Base-by-base conservation (phyloP, 2,888 invertebrate genomes). In the Eubasilissa splendida region DNA sequence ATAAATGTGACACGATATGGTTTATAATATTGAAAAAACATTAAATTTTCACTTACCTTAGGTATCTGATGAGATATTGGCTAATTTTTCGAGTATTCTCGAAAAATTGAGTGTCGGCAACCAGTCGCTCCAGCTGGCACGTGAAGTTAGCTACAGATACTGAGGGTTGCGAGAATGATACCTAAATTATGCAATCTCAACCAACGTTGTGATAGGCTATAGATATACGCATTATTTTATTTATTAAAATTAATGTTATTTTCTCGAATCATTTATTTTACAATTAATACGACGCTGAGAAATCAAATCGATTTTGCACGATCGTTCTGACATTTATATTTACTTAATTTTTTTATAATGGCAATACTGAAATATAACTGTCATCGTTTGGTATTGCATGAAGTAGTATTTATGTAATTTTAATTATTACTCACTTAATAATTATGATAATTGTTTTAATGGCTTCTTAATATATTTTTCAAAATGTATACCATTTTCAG, bases 81-180 rank as follows among this genome's bases (percentile, higher is more conserved):
- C 52, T 65, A 63, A 77, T 82, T 80, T 82, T 80, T 82, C 82
- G 82, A 82, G 82, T 68, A 80, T 75, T 80, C 82, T 80, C 82
- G 82, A 82, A 82, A 80, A 82, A 77, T 77, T 68, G 50, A 77
- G 74, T 77, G 54, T 76, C 81, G 75, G 74, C 74, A 73, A 77
- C 59, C 66, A 73, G 71, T 73, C 70, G 54, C 63, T 63, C 63
- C 81, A 82, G 81, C 81, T 82, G 81, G 68, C 81, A 65, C 76
- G 73, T 66, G 82, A 82, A 82, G 76, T 59, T 82, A 77, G 82
- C 68, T 22, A 66, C 77, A 50, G 52, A 42, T 50, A 56, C 74
- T 11, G 75, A 59, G 75, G 78, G 75, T 74, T 81, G 81, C 78
- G 81, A 68, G 54, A 70, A 59, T 11, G 33, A 31, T 63, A 63